Evolutionary conservation across 2,113 vertebrate genomes (phyloP), one percentile per base, ranked within the genome.

Genomic region (Lates calcarifer): DNA sequence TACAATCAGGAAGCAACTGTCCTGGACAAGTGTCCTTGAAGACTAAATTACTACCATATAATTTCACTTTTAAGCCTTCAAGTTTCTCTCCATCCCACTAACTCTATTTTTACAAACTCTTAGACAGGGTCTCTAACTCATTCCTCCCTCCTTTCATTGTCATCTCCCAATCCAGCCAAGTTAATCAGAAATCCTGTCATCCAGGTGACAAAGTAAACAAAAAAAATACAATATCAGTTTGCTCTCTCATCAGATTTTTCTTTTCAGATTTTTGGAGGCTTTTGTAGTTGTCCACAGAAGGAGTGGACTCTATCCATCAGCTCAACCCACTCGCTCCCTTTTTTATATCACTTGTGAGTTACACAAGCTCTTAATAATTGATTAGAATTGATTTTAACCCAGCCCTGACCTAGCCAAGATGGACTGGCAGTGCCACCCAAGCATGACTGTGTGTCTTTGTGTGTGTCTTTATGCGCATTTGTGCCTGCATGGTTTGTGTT

Each of bases 351-450:
- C 61, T 65, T 51, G 65, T 62, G 28, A 91, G 94, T 89, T 94
- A 95, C 92, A 92, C 95, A 89, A 89, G 92, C 90, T 88, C 90
- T 98, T 96, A 98, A 98, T 98, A 97, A 98, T 99, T 97, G 94
- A 98, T 97, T 92, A 95, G 94, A 95, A 97, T 97, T 97, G 96
- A 97, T 98, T 97, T 96, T 96, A 96, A 97, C 95, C 95, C 93
- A 92, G 95, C 95, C 94, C 93, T 97, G 95, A 97, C 95, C 96
- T 95, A 95, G 93, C 92, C 91, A 92, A 94, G 94, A 94, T 94
- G 95, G 94, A 95, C 94, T 95, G 94, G 94, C 95, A 93, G 95
- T 95, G 95, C 93, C 91, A 91, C 94, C 95, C 95, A 95, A 95
- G 94, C 94, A 91, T 94, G 92, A 78, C 70, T 41, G 6, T 20